phyloP scores from a whole-genome alignment of 2,113 vertebrate genomes.

The Lonchura striata region DNA sequence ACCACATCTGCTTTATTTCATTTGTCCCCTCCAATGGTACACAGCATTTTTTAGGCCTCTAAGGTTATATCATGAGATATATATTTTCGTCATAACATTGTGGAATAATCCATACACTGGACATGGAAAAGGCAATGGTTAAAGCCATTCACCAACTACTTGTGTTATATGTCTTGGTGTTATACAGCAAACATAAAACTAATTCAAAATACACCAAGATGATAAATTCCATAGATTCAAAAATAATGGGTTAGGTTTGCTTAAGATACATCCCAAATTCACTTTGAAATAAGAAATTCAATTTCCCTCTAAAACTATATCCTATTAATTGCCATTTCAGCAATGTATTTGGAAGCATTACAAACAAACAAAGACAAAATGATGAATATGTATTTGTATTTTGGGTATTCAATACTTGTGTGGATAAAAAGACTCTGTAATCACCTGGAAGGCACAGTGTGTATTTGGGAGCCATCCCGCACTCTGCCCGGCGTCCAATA shows the following conservation, averaged over 20 bases:
- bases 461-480: too few relatives aligned
- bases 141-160: neutral
- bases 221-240: neutral
- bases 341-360: neutral
- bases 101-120: neutral
- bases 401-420: too few relatives aligned
- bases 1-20: neutral
- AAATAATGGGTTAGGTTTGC: neutral
- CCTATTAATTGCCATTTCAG: neutral
- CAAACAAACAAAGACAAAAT: neutral
- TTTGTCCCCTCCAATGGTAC: neutral
- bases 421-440: too few relatives aligned
- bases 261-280: neutral
- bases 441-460: too few relatives aligned
- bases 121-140: neutral
- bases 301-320: fast-evolving
- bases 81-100: neutral
- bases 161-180: neutral
- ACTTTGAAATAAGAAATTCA: neutral
- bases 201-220: neutral
- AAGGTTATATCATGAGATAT: neutral
- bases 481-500: too few relatives aligned
- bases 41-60: neutral
- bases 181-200: neutral
- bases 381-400: too few relatives aligned